Base-by-base conservation (phyloP, 2,888 invertebrate species). In the Aethes cnicana region DNA sequence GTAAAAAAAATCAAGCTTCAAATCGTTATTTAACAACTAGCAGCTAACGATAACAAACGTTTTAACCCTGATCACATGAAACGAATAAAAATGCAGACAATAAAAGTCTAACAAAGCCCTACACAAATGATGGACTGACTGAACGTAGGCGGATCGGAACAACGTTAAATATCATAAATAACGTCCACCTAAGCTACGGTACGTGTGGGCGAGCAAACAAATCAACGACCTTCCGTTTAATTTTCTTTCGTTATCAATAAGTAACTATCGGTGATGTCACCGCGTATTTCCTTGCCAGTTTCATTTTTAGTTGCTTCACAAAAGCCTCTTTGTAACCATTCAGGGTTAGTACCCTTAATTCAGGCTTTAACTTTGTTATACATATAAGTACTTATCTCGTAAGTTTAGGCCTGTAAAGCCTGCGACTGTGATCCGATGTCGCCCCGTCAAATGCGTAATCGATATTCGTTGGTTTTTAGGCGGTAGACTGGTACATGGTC, bases 101-200 rank as follows among this genome's bases (percentile, higher is more conserved):
- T 50, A 48, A 41, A 30, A 30, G 30, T 23, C 21, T 43, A 50
- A 44, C 50, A 50, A 50, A 44, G 30, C 64, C 58, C 61, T 28
- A 35, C 41, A 44, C 21, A 44, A 49, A 42, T 53, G 49, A 43
- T 54, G 48, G 21, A 39, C 43, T 39, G 52, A 37, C 32, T 49
- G 46, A 58, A 56, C 61, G 68, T 71, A 65, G 68, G 69, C 57
- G 63, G 59, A 63, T 56, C 61, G 53, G 58, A 55, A 61, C 60
- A 55, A 50, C 36, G 37, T 28, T 60, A 62, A 61, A 57, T 64
- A 63, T 67, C 65, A 66, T 68, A 67, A 68, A 69, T 67, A 63
- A 66, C 59, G 53, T 42, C 50, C 50, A 60, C 49, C 50, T 58
- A 61, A 56, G 56, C 35, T 21, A 21, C 39, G 16, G 9, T 12